A percentile compares a stretch with the other conserved stretches of the same genome.
phyloP scores from a whole-genome alignment of 2,888 invertebrate species.

The Drosophila pullipes region DNA sequence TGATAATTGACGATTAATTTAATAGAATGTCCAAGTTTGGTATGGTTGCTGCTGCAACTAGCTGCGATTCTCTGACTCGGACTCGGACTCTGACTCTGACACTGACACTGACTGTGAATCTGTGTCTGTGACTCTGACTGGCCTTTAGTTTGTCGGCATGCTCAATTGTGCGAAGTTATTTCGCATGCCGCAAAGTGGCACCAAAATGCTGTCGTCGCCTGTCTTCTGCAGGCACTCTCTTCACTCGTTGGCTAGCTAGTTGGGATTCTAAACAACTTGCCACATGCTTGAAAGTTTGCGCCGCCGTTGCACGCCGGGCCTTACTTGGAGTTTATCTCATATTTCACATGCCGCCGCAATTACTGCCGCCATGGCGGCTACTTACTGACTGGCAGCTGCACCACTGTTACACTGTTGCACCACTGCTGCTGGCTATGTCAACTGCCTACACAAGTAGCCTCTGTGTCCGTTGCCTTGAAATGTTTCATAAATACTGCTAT shows the following conservation, averaged over 20 bases:
- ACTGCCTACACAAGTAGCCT: slow-evolving; percentile 74
- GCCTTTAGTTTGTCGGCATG: slow-evolving; percentile 71
- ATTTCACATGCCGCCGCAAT: slow-evolving; percentile 81
- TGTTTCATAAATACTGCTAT: slow-evolving; percentile 78
- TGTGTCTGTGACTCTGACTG: slow-evolving; percentile 10
- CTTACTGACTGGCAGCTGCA: slow-evolving; percentile 61
- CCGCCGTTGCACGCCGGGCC: slow-evolving; percentile 42
- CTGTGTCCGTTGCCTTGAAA: slow-evolving; percentile 77
- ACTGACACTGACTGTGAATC: slow-evolving; percentile 3
- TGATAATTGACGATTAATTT: slow-evolving; percentile 82
- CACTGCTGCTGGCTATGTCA: slow-evolving; percentile 59
- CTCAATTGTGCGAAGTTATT: slow-evolving; percentile 81
- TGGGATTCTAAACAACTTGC: slow-evolving; percentile 81
- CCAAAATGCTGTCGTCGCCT: slow-evolving; percentile 77
- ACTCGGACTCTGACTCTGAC: slow-evolving; percentile 14
- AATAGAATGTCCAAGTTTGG: slow-evolving; percentile 82
- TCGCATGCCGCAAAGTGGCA: slow-evolving; percentile 81
- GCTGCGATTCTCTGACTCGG: slow-evolving; percentile 20
- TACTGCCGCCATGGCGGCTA: slow-evolving; percentile 74
- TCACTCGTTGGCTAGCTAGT: slow-evolving; percentile 50
- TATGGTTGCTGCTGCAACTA: slow-evolving; percentile 59
- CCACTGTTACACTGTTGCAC: slow-evolving; percentile 22
- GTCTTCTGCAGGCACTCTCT: slow-evolving; percentile 13
- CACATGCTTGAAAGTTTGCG: slow-evolving; percentile 75
- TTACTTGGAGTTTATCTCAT: slow-evolving; percentile 82